Evolutionary conservation across 2,888 invertebrate species (phyloP), one percentile per base, ranked within the genome.

Genomic region (Antheraea assamensis): DNA sequence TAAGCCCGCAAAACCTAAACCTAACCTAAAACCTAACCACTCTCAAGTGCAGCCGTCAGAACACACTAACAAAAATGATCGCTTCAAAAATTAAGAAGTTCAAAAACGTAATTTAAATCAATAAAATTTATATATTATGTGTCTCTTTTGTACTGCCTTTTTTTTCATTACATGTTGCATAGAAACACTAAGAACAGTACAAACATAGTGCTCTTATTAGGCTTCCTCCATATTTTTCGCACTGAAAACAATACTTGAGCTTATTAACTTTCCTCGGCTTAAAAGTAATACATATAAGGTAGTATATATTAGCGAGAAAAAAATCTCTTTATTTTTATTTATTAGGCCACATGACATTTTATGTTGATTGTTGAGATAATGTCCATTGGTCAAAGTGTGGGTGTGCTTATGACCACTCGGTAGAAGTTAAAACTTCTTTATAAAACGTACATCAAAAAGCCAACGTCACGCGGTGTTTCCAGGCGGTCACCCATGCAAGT

Each of bases 401-500:
- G n/a, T n/a, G n/a, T n/a, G n/a, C n/a, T n/a, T n/a, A n/a, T n/a
- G n/a, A n/a, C n/a, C n/a, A n/a, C n/a, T n/a, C n/a, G n/a, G n/a
- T n/a, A n/a, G n/a, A n/a, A n/a, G n/a, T n/a, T n/a, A n/a, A n/a
- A n/a, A n/a, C n/a, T n/a, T n/a, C n/a, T n/a, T n/a, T n/a, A n/a
- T n/a, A n/a, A n/a, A n/a, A n/a, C n/a, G n/a, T n/a, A n/a, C n/a
- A n/a, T n/a, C n/a, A n/a, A 49, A 49, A 49, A 49, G 49, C 49
- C 49, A 49, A 19, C 49, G 49, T 49, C 49, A 49, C 49, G 49
- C 49, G 19, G 19, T 49, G 49, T 49, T 49, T 19, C 49, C 3
- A 19, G 19, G 49, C 19, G 49, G 19, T 19, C 92, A 92, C 91
- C 91, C 92, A 92, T 91, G 91, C 90, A 92, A 92, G 92, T 92